Evolutionary conservation across 2,888 invertebrate species (phyloP).

Genomic region (Girardia tigrina): DNA sequence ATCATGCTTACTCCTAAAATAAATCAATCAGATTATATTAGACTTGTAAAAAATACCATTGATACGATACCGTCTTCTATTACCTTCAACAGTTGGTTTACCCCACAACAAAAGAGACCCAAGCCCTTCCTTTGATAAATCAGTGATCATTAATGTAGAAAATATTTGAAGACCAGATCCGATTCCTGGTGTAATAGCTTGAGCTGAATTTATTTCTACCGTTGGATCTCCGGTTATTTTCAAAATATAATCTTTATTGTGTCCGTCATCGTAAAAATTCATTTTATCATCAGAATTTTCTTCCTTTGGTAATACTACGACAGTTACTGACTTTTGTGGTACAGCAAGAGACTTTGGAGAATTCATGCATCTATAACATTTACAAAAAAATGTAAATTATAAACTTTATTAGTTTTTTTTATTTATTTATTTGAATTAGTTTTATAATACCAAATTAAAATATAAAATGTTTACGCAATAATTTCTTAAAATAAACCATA

Average conservation of each 20-base stretch:
- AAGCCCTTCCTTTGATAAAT: not conserved
- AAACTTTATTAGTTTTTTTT: too few relatives aligned
- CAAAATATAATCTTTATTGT: not conserved
- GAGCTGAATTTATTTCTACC: not conserved
- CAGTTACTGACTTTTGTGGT: not conserved
- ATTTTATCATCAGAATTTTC: not conserved
- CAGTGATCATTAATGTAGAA: not conserved
- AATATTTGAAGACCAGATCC: not conserved
- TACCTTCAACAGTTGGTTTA: not conserved
- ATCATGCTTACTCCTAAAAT: not conserved
- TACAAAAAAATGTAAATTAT: not conserved
- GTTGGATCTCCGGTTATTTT: not conserved
- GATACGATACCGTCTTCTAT: not conserved
- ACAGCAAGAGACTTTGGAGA: not conserved
- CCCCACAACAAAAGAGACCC: constrained; percentile 8
- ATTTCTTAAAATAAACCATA: too few relatives aligned
- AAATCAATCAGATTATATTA: not conserved
- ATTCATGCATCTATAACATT: not conserved
- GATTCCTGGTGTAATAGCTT: not conserved
- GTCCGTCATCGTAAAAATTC: not conserved
- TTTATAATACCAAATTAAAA: too few relatives aligned
- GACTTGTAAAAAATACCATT: not conserved
- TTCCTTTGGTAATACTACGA: not conserved
- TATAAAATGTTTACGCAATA: too few relatives aligned
- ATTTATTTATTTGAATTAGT: too few relatives aligned